Percentiles rank a stretch among this genome's conserved stretches.
These are phyloP conservation scores for Mus pahari DNA, from an alignment of 2,113 vertebrate genomes.

Conservation along the genomic window DNA sequence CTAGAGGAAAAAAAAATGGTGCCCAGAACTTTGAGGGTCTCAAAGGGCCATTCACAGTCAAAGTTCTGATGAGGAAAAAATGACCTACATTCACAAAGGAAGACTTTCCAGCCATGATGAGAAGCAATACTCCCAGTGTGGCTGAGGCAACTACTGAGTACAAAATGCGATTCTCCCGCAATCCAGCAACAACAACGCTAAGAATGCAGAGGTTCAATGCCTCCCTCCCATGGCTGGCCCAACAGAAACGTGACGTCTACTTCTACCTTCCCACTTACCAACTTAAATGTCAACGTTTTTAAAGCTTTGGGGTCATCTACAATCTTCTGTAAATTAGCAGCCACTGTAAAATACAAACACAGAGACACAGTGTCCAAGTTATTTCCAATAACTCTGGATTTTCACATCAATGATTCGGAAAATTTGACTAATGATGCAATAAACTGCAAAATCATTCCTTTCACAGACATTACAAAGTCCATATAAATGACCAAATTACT, in stretches of 20 bases:
- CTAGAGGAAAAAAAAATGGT: conserved; percentile 4
- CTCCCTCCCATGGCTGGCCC: neutral
- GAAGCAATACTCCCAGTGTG: conserved; percentile 27
- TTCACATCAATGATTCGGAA: conserved; percentile 68
- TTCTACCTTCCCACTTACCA: conserved; percentile 92
- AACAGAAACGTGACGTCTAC: conserved; percentile 16
- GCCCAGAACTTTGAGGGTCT: neutral
- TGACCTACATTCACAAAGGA: neutral
- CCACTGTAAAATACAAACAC: conserved; percentile 91
- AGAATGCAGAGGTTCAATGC: no score
- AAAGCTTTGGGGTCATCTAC: conserved; percentile 97
- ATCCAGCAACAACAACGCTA: neutral
- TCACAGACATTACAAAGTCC: conserved; percentile 55
- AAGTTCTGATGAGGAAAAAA: neutral
- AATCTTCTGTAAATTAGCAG: conserved; percentile 99
- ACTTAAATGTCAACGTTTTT: conserved; percentile 98
- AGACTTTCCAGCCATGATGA: conserved; percentile 27
- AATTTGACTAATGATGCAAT: conserved; percentile 72
- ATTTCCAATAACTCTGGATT: conserved; percentile 60
- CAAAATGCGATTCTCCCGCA: neutral
- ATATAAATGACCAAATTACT: conserved; percentile 66
- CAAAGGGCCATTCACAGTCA: neutral
- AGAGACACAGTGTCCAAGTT: conserved; percentile 69
- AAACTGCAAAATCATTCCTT: conserved; percentile 70
- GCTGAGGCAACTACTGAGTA: neutral